Percentiles rank a stretch among this genome's conserved stretches.
Evolutionary conservation across 2,113 vertebrate species (phyloP).

Genomic region (Muntiacus muntjak): DNA sequence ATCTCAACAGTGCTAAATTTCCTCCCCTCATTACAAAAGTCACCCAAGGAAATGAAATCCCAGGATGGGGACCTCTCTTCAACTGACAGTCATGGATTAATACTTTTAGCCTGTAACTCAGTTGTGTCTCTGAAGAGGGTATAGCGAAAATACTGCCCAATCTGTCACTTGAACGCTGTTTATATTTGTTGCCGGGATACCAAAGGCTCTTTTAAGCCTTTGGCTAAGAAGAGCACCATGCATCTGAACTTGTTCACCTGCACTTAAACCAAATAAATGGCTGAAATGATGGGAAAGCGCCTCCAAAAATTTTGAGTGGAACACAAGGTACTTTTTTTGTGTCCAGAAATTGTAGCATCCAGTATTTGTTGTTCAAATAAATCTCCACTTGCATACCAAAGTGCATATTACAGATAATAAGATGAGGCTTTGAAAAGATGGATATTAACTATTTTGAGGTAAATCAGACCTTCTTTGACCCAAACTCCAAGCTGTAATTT

Average conservation of each 20-base stretch:
- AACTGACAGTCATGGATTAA: not conserved
- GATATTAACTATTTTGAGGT: constrained; percentile 62
- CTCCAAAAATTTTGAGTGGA: constrained; percentile 62
- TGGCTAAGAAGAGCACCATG: constrained; percentile 55
- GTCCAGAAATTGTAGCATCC: constrained; percentile 20
- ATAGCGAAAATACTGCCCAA: constrained; percentile 46
- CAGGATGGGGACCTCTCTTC: not conserved
- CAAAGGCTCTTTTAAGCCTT: constrained; percentile 63
- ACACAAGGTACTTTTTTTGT: constrained; percentile 32
- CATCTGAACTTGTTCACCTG: constrained; percentile 66
- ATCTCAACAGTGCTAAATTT: not conserved
- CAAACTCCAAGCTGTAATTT: constrained; percentile 48
- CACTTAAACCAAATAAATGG: constrained; percentile 56
- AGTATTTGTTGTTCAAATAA: constrained; percentile 63
- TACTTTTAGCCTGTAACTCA: constrained; percentile 38
- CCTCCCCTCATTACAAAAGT: not conserved
- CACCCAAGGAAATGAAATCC: constrained; percentile 5
- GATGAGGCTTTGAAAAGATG: constrained; percentile 40
- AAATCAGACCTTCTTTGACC: constrained; percentile 61
- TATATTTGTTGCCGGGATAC: constrained; percentile 69
- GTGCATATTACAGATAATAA: constrained; percentile 54
- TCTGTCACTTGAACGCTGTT: constrained; percentile 64
- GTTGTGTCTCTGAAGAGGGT: constrained; percentile 40
- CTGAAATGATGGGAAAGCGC: constrained; percentile 40
- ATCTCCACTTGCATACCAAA: constrained; percentile 41